Conservation (phyloP, 2,113 vertebrate genomes). For the Xiphias gladius region DNA sequence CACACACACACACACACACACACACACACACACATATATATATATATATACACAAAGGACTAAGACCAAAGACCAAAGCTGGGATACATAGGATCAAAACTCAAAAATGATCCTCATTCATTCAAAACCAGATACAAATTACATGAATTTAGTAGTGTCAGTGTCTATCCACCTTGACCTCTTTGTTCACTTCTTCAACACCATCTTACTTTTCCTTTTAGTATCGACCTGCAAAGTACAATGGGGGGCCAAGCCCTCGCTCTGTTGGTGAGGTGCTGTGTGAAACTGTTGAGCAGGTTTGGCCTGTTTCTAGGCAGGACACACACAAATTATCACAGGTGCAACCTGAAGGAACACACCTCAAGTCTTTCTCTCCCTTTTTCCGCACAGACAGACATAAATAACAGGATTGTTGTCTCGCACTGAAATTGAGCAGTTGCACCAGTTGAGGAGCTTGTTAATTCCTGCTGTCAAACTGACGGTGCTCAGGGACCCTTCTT, state of each 20-base stretch:
- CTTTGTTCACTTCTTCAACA: not conserved
- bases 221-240: slow-evolving; percentile 21
- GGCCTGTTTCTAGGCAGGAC: slow-evolving; percentile 61
- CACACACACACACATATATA: no score
- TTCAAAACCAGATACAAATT: not conserved
- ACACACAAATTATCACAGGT: slow-evolving; percentile 27
- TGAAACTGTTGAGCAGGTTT: slow-evolving; percentile 78
- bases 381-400: slow-evolving; percentile 18
- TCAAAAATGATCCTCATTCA: not conserved
- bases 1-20: not conserved
- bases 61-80: not conserved
- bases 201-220: not conserved
- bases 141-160: not conserved
- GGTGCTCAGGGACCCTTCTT: not conserved
- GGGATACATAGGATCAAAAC: no score
- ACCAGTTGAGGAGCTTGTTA: not conserved
- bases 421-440: slow-evolving; percentile 24
- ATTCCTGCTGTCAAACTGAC: slow-evolving; percentile 25
- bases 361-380: not conserved
- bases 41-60: no score
- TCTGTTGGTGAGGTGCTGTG: slow-evolving; percentile 4
- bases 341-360: slow-evolving; percentile 49
- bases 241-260: slow-evolving; percentile 42
- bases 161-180: not conserved
- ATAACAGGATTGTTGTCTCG: not conserved